Conservation (phyloP, 1,140 invertebrate genomes). For the Sycophila sp. region DNA sequence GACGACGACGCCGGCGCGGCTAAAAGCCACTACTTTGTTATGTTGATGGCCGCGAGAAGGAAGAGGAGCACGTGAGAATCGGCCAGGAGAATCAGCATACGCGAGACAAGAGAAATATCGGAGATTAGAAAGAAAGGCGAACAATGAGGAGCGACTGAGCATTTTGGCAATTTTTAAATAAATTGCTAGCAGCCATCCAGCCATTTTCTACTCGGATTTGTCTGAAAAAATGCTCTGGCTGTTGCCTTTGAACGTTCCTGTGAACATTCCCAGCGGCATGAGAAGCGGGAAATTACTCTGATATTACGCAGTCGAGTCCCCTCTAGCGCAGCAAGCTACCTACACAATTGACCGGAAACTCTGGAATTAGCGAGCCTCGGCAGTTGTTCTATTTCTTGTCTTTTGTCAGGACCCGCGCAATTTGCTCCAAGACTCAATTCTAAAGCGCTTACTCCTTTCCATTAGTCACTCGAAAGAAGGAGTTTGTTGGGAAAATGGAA, state of each 20-base stretch:
- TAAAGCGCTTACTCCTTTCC: neutral
- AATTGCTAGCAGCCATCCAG: neutral
- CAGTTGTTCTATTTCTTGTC: neutral
- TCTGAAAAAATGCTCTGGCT: neutral
- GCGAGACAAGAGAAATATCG: neutral
- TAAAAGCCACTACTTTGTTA: constrained; percentile 25
- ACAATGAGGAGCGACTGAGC: neutral
- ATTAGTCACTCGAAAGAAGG: neutral
- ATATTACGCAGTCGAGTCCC: neutral
- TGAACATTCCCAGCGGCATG: constrained; percentile 1
- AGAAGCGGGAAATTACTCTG: neutral
- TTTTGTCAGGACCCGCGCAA: no score
- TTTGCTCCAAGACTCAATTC: no score
- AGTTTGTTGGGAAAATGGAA: neutral
- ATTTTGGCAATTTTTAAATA: no score
- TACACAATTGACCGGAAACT: constrained; percentile 22
- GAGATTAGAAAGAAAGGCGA: neutral
- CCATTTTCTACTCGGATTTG: neutral
- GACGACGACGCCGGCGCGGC: neutral
- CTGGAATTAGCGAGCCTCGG: neutral
- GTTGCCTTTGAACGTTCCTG: constrained; percentile 3
- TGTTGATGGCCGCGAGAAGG: neutral
- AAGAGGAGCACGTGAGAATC: constrained; percentile 18
- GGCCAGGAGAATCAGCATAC: constrained; percentile 12
- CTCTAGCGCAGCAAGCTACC: neutral